Evolutionary conservation across 2,113 vertebrate species (phyloP).

Genomic region (Spea multiplicata): DNA sequence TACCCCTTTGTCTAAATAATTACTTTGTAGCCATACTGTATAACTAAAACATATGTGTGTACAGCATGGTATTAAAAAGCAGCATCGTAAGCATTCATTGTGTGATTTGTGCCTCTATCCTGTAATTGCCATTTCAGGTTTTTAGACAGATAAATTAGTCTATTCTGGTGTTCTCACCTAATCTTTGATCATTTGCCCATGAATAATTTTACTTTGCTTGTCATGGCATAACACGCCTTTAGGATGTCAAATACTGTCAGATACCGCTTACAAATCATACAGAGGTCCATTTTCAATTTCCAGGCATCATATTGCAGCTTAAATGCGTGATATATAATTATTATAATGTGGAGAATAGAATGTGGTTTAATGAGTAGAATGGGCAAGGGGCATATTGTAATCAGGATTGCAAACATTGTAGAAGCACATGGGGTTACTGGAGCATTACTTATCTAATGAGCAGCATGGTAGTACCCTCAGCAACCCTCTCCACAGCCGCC

Average conservation of each 20-base stretch:
- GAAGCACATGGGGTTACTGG: no score
- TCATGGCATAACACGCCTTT: not conserved
- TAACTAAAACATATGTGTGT: not conserved
- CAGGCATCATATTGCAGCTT: not conserved
- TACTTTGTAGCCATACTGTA: not conserved
- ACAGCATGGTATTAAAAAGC: not conserved
- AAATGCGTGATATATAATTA: not conserved
- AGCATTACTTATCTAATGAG: no score
- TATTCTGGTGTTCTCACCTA: not conserved
- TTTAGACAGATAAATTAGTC: not conserved
- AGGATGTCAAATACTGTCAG: not conserved
- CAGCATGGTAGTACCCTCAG: no score
- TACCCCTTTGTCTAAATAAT: not conserved
- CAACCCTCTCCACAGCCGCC: no score
- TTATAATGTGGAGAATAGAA: not conserved
- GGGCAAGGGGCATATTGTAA: not conserved
- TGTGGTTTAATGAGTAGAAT: not conserved
- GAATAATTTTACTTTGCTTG: not conserved
- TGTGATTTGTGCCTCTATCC: not conserved
- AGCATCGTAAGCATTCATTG: not conserved
- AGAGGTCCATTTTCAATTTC: not conserved
- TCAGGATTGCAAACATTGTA: not conserved
- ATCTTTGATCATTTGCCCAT: not conserved
- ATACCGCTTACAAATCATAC: not conserved
- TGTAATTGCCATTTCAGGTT: not conserved